Evolutionary conservation across 2,797 vertebrate species (phyloP).

Genomic region (Sylvia borin): DNA sequence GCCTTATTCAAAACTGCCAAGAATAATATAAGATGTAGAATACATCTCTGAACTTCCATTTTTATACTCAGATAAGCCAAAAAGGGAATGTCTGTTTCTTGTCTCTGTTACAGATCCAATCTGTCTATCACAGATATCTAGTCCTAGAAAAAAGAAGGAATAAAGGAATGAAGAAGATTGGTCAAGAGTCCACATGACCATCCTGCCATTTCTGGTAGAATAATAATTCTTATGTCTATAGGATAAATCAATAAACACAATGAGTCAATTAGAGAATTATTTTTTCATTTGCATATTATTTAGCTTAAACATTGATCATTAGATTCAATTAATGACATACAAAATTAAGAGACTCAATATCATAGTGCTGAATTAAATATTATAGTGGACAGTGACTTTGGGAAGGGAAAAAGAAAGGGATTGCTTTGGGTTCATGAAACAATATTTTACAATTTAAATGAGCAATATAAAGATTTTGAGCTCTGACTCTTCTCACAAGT

Average conservation of each 20-base stretch:
- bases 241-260: neutral
- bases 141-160: neutral
- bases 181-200: neutral
- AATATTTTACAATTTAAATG: constrained; percentile 52
- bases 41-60: neutral
- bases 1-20: neutral
- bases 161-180: neutral
- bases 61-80: neutral
- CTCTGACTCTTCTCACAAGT: neutral
- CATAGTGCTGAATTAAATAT: constrained; percentile 1
- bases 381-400: neutral
- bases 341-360: neutral
- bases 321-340: neutral
- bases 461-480: constrained; percentile 44
- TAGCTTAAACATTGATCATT: neutral
- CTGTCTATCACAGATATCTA: neutral
- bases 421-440: constrained; percentile 6
- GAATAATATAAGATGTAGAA: neutral
- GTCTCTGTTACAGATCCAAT: neutral
- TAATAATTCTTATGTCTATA: neutral
- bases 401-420: neutral
- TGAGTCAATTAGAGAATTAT: neutral
- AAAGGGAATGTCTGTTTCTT: neutral
- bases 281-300: neutral
- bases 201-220: neutral